These are phyloP conservation scores for Nemotelus nigrinus DNA, from an alignment of 2,888 invertebrate species.

Conservation along the genomic window DNA sequence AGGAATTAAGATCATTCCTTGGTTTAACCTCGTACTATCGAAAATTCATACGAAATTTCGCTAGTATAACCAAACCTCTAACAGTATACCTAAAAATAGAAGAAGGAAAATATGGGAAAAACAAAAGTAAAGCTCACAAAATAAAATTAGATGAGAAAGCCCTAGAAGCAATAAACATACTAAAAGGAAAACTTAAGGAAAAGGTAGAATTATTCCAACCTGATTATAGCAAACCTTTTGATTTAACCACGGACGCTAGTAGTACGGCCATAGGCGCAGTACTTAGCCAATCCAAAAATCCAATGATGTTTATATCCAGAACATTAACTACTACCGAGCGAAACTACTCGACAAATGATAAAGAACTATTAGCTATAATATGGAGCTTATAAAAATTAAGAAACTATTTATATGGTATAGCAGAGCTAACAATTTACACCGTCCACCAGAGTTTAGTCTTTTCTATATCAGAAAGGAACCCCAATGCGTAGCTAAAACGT, in stretches of 20 bases:
- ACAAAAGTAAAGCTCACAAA: constrained; percentile 47
- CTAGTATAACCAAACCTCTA: constrained; percentile 39
- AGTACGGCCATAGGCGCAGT: constrained; percentile 56
- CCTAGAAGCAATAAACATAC: constrained; percentile 40
- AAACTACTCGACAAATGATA: constrained; percentile 58
- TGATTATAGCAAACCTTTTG: constrained; percentile 57
- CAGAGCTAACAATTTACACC: constrained; percentile 52
- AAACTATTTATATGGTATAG: too few relatives aligned
- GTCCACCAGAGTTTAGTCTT: constrained; percentile 51
- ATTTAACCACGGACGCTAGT: constrained; percentile 57
- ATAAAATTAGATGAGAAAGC: constrained; percentile 47
- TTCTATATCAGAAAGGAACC: constrained; percentile 50
- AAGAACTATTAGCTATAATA: constrained; percentile 59
- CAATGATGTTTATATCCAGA: constrained; percentile 57
- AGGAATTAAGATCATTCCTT: constrained; percentile 51
- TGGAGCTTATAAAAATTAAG: constrained; percentile 59
- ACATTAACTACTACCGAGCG: constrained; percentile 54
- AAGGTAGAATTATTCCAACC: constrained; percentile 51
- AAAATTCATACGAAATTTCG: constrained; percentile 46
- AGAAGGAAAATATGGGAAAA: constrained; percentile 50
- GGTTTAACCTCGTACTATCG: constrained; percentile 49
- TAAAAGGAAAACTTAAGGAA: constrained; percentile 9
- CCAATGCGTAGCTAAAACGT: constrained; percentile 49
- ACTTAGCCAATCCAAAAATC: constrained; percentile 55
- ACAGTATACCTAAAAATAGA: constrained; percentile 47